phyloP scores from a whole-genome alignment of 1,140 invertebrate species.

The Euglossa dilemma region DNA sequence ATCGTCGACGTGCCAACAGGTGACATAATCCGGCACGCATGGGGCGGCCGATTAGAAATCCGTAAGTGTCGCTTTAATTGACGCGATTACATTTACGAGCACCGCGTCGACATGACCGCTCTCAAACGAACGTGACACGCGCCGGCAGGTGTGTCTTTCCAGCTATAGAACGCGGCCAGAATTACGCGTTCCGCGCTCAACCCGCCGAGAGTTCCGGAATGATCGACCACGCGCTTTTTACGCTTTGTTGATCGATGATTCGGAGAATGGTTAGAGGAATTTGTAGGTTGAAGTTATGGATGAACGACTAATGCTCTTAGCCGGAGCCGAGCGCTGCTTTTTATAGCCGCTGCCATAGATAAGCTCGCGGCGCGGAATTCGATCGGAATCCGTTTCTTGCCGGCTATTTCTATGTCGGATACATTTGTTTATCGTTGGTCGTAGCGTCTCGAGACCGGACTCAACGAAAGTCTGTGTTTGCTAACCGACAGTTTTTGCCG shows the following conservation, averaged over 20 bases:
- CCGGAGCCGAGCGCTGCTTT: background rate
- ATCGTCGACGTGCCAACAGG: slow-evolving; percentile 28
- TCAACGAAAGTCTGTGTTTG: background rate
- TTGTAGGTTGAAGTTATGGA: slow-evolving; percentile 6
- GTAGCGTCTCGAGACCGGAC: background rate
- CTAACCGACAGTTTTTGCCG: background rate
- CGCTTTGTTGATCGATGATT: slow-evolving; percentile 6
- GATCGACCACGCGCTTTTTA: background rate
- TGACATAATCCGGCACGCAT: slow-evolving; percentile 46
- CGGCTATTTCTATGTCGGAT: background rate
- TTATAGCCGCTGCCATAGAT: background rate
- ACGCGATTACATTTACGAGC: slow-evolving; percentile 52
- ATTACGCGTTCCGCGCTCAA: background rate
- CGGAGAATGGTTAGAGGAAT: background rate
- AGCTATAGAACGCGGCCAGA: background rate
- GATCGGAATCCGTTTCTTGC: slow-evolving; percentile 20
- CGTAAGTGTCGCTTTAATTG: slow-evolving; percentile 54
- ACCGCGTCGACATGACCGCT: slow-evolving; percentile 8
- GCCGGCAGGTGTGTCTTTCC: slow-evolving; percentile 44
- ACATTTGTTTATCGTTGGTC: background rate
- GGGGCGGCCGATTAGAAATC: slow-evolving; percentile 56
- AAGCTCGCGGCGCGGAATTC: background rate
- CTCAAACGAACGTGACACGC: slow-evolving; percentile 37
- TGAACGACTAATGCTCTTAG: slow-evolving; percentile 3
- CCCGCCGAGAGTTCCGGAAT: background rate